These are phyloP conservation scores for Semnopithecus entellus DNA, from an alignment of 2,113 vertebrate genomes.

Conservation along the genomic window DNA sequence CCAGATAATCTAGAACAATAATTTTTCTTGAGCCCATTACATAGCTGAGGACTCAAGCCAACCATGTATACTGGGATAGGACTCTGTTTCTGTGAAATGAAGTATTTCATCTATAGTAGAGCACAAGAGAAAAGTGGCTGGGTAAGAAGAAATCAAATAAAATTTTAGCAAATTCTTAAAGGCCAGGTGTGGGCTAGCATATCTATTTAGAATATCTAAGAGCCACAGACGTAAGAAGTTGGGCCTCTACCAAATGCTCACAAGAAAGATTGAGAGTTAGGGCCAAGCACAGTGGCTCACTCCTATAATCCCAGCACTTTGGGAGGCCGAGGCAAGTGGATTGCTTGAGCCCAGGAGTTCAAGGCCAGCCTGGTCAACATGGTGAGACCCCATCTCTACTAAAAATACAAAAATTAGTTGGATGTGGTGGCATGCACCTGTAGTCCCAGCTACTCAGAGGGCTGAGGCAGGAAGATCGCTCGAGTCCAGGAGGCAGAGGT, in stretches of 20 bases:
- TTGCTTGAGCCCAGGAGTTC: no score
- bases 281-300: no score
- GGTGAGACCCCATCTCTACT: no score
- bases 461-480: no score
- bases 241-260: background rate
- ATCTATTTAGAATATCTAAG: slow-evolving; percentile 2
- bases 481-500: no score
- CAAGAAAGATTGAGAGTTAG: background rate
- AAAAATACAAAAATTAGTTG: no score
- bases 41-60: background rate
- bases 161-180: slow-evolving; percentile 35
- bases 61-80: background rate
- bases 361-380: no score
- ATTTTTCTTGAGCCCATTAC: background rate
- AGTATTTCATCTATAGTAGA: slow-evolving; percentile 19
- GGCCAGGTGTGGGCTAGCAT: background rate
- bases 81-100: slow-evolving; percentile 2
- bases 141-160: background rate
- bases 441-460: no score
- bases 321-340: no score
- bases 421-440: no score
- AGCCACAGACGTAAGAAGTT: background rate
- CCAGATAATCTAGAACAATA: background rate
- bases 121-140: background rate
- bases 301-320: no score